Evolutionary conservation across 2,797 vertebrate genomes (phyloP).

Genomic region (Takifugu rubripes): DNA sequence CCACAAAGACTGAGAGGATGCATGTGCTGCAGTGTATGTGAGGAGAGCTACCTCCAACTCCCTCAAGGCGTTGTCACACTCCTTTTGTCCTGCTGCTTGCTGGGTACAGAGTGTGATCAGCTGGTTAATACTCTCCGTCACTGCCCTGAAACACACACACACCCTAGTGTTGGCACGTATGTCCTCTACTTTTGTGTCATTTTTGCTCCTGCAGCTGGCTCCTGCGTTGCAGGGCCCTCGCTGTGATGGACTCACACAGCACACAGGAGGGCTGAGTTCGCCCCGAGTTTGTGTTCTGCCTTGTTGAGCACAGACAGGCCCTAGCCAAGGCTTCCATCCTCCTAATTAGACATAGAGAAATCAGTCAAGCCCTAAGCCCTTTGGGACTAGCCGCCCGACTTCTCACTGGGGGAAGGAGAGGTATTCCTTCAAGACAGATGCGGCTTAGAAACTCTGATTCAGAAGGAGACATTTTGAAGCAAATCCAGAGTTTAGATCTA

Average conservation of each 20-base stretch:
- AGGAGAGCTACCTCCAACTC: slow-evolving; percentile 88
- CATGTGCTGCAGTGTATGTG: slow-evolving; percentile 22
- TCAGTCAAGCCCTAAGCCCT: slow-evolving; percentile 74
- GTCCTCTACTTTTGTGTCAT: slow-evolving; percentile 38
- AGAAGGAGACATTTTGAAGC: slow-evolving; percentile 20
- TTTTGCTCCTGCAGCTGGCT: slow-evolving; percentile 34
- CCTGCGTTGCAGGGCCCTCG: slow-evolving; percentile 29
- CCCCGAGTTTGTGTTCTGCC: slow-evolving; percentile 66
- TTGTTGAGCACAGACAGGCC: slow-evolving; percentile 67
- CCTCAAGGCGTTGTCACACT: slow-evolving; percentile 95
- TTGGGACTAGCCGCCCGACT: slow-evolving; percentile 62
- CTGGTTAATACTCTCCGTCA: slow-evolving; percentile 98
- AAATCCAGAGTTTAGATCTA: slow-evolving; percentile 17
- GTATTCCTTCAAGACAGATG: slow-evolving; percentile 39
- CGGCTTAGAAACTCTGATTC: slow-evolving; percentile 32
- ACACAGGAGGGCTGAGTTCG: slow-evolving; percentile 45
- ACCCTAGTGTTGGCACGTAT: slow-evolving; percentile 44
- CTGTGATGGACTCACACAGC: slow-evolving; percentile 35
- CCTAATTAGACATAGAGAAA: slow-evolving; percentile 76
- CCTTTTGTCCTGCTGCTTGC: slow-evolving; percentile 96
- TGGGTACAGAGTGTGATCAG: slow-evolving; percentile 96
- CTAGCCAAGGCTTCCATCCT: slow-evolving; percentile 69
- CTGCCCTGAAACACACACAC: slow-evolving; percentile 81
- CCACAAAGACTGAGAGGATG: neutral
- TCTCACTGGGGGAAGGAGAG: slow-evolving; percentile 45